Evolutionary conservation across 2,113 vertebrate species (phyloP).

Genomic region (Ciconia maguari): DNA sequence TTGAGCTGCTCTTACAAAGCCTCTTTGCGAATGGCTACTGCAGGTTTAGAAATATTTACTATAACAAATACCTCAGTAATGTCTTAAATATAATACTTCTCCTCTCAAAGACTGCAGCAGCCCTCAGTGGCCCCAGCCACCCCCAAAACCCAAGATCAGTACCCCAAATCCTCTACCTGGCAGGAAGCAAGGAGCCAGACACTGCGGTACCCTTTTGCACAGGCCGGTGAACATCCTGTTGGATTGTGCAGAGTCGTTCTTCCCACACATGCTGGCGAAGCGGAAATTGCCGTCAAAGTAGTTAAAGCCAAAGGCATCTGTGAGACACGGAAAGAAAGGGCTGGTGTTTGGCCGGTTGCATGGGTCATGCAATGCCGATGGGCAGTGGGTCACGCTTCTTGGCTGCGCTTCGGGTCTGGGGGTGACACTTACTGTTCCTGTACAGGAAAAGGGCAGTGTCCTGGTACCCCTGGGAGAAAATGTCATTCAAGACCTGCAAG

Average conservation of each 20-base stretch:
- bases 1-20: neutral
- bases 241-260: neutral
- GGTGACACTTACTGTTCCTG: slow-evolving; percentile 73
- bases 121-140: neutral
- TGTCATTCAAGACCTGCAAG: slow-evolving; percentile 70
- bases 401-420: neutral
- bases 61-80: neutral
- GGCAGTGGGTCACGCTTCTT: rapidly evolving
- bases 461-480: slow-evolving; percentile 77
- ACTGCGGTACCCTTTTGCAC: neutral
- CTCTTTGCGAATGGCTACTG: neutral
- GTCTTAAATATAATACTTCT: neutral
- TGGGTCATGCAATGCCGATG: too few relatives aligned
- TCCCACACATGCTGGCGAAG: slow-evolving; percentile 45
- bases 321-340: neutral
- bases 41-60: neutral
- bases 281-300: slow-evolving; percentile 41
- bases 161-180: slow-evolving; percentile 26
- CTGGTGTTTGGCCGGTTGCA: neutral
- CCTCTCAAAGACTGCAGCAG: neutral
- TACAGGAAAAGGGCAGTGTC: slow-evolving; percentile 72
- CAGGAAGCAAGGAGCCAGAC: neutral
- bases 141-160: neutral
- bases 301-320: slow-evolving; percentile 58
- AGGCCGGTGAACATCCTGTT: rapidly evolving